Percentiles rank a stretch among this genome's conserved stretches.
phyloP scores from a whole-genome alignment of 2,113 vertebrate genomes.

The Podiceps cristatus region DNA sequence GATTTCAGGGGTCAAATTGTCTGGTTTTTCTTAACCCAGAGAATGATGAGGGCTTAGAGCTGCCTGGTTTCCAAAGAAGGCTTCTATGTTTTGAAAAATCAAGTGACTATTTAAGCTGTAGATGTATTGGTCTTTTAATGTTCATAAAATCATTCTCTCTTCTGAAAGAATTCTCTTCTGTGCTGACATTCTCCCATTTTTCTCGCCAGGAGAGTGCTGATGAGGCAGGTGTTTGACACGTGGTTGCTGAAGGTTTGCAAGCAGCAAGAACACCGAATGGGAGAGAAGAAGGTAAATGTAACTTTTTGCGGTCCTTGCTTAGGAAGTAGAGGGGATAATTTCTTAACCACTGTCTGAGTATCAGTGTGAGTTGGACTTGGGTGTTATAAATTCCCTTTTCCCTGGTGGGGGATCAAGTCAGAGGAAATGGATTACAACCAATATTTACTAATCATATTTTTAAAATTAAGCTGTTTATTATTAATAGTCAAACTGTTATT shows the following conservation, averaged over 20 bases:
- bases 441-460: background rate
- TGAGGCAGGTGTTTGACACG: slow-evolving; percentile 76
- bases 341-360: background rate
- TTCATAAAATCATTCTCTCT: background rate
- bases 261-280: slow-evolving; percentile 76
- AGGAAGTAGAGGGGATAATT: background rate
- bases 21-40: background rate
- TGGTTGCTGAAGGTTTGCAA: slow-evolving; percentile 78
- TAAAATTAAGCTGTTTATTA: background rate
- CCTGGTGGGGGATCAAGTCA: background rate
- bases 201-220: slow-evolving; percentile 64
- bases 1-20: background rate
- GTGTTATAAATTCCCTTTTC: background rate
- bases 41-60: background rate
- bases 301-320: background rate
- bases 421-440: background rate
- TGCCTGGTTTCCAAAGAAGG: background rate
- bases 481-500: background rate
- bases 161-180: background rate
- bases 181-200: background rate
- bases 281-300: slow-evolving; percentile 79
- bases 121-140: background rate
- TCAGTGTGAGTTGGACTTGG: background rate
- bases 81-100: background rate
- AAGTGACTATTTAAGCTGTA: background rate